These are phyloP conservation scores for Pelusios castaneus DNA, from an alignment of 2,113 vertebrate genomes.

Conservation along the genomic window DNA sequence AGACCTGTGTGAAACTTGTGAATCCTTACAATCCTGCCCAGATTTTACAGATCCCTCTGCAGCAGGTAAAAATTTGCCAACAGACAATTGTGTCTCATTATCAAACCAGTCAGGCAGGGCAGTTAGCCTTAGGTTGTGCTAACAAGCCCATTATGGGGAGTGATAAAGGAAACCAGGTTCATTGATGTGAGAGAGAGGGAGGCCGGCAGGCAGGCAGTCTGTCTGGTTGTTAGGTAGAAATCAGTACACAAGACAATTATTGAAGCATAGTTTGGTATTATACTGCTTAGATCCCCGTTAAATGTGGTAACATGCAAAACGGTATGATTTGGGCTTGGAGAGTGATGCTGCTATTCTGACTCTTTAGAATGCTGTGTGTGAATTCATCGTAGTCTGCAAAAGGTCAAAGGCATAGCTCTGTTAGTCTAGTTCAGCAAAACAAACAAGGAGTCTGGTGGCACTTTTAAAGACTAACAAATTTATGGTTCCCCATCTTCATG, in stretches of 20 bases:
- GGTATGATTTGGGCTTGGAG: neutral
- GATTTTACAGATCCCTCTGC: neutral
- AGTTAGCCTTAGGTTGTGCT: neutral
- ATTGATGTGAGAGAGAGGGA: neutral
- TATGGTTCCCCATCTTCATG: no score
- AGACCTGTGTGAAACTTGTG: neutral
- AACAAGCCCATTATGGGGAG: neutral
- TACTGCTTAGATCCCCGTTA: neutral
- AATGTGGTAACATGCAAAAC: neutral
- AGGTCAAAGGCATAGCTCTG: no score
- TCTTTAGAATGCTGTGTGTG: neutral
- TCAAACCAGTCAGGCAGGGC: neutral
- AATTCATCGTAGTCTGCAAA: neutral
- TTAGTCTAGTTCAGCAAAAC: no score
- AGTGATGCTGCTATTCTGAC: neutral
- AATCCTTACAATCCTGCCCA: fast-evolving
- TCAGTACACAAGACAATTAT: neutral
- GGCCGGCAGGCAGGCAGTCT: neutral
- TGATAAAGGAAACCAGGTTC: neutral
- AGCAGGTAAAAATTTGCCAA: neutral
- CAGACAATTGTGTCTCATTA: neutral
- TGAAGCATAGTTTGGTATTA: neutral
- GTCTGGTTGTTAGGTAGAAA: neutral
- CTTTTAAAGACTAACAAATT: no score
- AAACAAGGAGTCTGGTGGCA: no score